Base-by-base conservation (phyloP, 2,113 vertebrate genomes). In the Scolopax mira region DNA sequence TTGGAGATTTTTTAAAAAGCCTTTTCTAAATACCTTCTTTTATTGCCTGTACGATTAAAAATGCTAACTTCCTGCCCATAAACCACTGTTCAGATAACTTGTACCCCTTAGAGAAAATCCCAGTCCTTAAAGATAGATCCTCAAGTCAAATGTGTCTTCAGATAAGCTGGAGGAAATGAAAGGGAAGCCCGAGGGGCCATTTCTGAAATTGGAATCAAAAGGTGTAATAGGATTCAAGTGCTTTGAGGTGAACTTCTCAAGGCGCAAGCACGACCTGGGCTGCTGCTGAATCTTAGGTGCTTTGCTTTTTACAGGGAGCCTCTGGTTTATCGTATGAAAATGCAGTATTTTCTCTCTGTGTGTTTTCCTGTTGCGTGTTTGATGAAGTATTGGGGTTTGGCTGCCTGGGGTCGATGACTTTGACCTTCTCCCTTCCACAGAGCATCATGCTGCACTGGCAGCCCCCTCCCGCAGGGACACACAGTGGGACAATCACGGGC, bases 371-470 rank as follows among this genome's bases (percentile, higher is more conserved):
- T 41, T 17, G 27, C 7, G 30, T 30, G 8, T 73, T 69, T 54
- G 27, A 13, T 52, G 33, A 49, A 54, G 27, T 31, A 15, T 10
- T 33, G 46, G 46, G 46, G 41, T 62, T 78, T 28, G 61, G 31
- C 55, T 75, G 44, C 1, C 1, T 19, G n/a, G 33, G 44, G 17
- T 17, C 2, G 8, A 22, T 69, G 77, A 49, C 64, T 37, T 60
- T 75, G 11, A 21, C 37, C 54, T 92, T 62, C 73, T 93, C 3
- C 82, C 41, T 87, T 75, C 79, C 55, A 5, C 90, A 99, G 99
- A 99, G 99, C 96, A 98, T 99, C 94, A 95, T 99, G 98, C 98
- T 99, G 23, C 98, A 99, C 89, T 99, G 99, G 99, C 99, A 99
- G 94, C 99, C 99, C 0, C 99, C 99, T 6, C 98, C 99, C 39